phyloP scores from a whole-genome alignment of 2,888 invertebrate genomes.

The Bibio marci region DNA sequence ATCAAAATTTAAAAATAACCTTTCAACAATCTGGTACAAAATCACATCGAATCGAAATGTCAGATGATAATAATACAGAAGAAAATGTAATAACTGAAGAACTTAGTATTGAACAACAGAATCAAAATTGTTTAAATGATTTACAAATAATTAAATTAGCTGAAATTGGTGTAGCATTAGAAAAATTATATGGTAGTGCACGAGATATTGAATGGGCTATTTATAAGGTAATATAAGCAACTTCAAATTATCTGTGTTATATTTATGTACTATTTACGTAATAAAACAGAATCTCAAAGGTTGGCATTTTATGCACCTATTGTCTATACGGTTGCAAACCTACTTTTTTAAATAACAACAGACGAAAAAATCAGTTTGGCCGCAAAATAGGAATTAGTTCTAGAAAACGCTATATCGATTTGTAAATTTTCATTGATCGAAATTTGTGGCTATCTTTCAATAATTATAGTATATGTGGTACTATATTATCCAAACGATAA shows the following conservation, averaged over 20 bases:
- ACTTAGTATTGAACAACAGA: slow-evolving; percentile 28
- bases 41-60: slow-evolving; percentile 31
- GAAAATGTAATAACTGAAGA: slow-evolving; percentile 17
- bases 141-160: slow-evolving; percentile 38
- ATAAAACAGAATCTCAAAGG: too few species aligned
- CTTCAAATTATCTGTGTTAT: slow-evolving; percentile 21
- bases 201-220: slow-evolving; percentile 74
- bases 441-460: too few species aligned
- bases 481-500: too few species aligned
- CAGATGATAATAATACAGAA: slow-evolving; percentile 28
- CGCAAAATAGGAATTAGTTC: too few species aligned
- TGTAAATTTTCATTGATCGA: too few species aligned
- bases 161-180: slow-evolving; percentile 38
- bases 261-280: background rate
- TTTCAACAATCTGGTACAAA: slow-evolving; percentile 36
- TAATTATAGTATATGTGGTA: too few species aligned
- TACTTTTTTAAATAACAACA: too few species aligned
- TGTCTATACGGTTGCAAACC: too few species aligned
- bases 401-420: too few species aligned
- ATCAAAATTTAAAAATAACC: slow-evolving; percentile 29
- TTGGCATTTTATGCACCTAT: too few species aligned
- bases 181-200: slow-evolving; percentile 47
- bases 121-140: slow-evolving; percentile 36
- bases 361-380: too few species aligned
- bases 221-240: slow-evolving; percentile 18